These are phyloP conservation scores for Chitala chitala DNA, from an alignment of 2,113 vertebrate species.

Conservation along the genomic window DNA sequence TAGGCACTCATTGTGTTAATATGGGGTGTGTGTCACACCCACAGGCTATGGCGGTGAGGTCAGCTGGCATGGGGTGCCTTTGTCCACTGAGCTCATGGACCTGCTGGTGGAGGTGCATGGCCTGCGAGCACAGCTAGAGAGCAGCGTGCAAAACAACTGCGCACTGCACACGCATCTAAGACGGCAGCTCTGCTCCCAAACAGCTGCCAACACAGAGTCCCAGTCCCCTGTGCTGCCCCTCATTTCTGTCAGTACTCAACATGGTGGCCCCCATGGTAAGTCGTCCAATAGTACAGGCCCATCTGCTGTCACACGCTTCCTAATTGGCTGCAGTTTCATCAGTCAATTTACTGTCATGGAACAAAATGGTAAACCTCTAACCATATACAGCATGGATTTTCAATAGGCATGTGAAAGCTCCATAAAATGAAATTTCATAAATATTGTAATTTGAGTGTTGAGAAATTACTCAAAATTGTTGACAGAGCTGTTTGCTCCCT, in stretches of 20 bases:
- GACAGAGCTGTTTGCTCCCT: background rate
- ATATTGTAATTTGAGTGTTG: no score
- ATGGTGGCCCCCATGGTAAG: no score
- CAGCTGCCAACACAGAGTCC: background rate
- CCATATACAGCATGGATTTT: no score
- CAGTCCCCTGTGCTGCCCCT: constrained; percentile 24
- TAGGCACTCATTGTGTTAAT: no score
- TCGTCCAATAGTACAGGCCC: background rate
- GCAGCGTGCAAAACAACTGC: constrained; percentile 48
- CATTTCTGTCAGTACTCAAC: constrained; percentile 43
- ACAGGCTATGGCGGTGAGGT: constrained; percentile 28
- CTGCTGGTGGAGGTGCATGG: constrained; percentile 50
- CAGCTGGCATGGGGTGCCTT: constrained; percentile 17
- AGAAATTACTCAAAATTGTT: no score
- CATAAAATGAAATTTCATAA: no score
- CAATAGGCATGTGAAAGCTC: no score
- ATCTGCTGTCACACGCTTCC: background rate
- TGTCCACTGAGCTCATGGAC: constrained; percentile 50
- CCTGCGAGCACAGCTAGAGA: constrained; percentile 53
- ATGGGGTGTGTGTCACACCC: background rate
- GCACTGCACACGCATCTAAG: constrained; percentile 52
- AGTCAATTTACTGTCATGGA: background rate
- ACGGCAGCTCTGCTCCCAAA: constrained; percentile 49
- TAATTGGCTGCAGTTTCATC: background rate
- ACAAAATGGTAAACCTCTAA: background rate